Conservation (phyloP, 1,140 invertebrate genomes). For the Rhopalosiphum padi region DNA sequence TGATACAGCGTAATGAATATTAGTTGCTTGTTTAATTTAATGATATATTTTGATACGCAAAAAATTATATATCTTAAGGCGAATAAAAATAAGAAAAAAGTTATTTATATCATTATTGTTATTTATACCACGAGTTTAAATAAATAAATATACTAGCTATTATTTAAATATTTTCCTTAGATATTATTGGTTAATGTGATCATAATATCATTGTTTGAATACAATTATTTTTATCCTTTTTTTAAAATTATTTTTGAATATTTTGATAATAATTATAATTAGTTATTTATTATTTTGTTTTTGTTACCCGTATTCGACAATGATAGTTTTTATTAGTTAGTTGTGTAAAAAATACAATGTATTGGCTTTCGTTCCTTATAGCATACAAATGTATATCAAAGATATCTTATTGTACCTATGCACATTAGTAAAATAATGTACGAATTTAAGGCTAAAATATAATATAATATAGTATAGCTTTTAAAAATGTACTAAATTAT, state of each 20-base stretch:
- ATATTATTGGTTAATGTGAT: too few species aligned
- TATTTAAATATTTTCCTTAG: too few species aligned
- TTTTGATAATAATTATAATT: background rate
- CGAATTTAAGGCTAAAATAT: too few species aligned
- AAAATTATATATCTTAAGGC: background rate
- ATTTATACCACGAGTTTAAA: too few species aligned
- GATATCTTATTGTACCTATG: too few species aligned
- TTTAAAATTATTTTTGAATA: background rate
- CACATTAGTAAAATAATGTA: background rate
- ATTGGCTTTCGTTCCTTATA: background rate
- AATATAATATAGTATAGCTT: too few species aligned
- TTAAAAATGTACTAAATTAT: background rate
- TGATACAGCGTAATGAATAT: background rate
- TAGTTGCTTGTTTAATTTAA: constrained; percentile 9
- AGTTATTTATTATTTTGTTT: background rate
- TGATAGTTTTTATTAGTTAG: background rate
- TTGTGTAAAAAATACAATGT: background rate
- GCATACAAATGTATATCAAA: background rate
- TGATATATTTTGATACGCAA: background rate
- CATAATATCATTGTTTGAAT: too few species aligned
- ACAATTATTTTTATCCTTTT: too few species aligned
- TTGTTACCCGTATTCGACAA: background rate
- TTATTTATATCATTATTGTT: background rate
- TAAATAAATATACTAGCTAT: too few species aligned
- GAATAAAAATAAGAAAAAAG: background rate